Base-by-base conservation (phyloP, 2,888 invertebrate genomes). In the Abscondita cerata region DNA sequence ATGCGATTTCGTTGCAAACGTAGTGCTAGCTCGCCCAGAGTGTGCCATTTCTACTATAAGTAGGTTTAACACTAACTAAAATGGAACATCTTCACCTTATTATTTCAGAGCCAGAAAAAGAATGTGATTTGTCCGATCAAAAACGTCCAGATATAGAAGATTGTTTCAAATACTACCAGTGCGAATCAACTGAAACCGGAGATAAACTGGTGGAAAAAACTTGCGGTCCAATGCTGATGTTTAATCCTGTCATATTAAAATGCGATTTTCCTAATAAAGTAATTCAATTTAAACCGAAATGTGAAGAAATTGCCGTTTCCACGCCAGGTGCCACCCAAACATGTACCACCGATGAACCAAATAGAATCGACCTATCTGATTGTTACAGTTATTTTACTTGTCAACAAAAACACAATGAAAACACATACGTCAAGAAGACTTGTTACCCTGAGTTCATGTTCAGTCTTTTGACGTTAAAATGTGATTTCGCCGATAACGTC, bases 1-100 rank as follows among this genome's bases (percentile, higher is more conserved):
- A 18, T 44, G 44, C 18, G 44, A 44, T 44, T 44, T 44, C 44
- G 18, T 19, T 11, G 44, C 18, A 2, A 44, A 44, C 18, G 44
- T 44, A 4, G n/a, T 44, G 1, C 2, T 11, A 18, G n/a, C 19
- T 44, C 16, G 19, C 5, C 44, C 44, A 6, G 44, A 44, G 19
- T 44, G 44, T n/a, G 8, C 16, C 16, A 19, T 16, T 3, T 2
- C 16, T 5, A 44, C 16, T 3, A 1, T 18, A 18, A 19, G 44
- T 44, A 13, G n/a, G n/a, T n/a, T n/a, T n/a, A n/a, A n/a, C n/a
- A n/a, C n/a, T n/a, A n/a, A n/a, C n/a, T n/a, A n/a, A n/a, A n/a
- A n/a, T n/a, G n/a, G n/a, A n/a, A n/a, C n/a, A n/a, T n/a, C n/a
- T n/a, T n/a, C n/a, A n/a, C n/a, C n/a, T n/a, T n/a, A 36, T 36